Conservation (phyloP, 2,797 vertebrate genomes). For the Syngnathus rostellatus region DNA sequence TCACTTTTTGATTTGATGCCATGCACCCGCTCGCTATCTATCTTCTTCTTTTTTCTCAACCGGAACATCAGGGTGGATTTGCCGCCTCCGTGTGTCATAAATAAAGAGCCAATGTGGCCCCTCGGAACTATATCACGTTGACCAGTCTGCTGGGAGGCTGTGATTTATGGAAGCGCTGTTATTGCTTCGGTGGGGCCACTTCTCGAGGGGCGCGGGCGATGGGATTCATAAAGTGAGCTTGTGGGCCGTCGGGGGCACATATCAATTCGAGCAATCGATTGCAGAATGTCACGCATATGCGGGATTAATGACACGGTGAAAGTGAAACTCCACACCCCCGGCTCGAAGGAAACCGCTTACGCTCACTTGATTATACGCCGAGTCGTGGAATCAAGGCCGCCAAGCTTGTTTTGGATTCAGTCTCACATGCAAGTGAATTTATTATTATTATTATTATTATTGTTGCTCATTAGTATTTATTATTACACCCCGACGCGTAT, state of each 20-base stretch:
- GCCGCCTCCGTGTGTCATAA: conserved; percentile 44
- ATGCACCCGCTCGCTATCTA: background rate
- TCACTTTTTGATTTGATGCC: conserved; percentile 30
- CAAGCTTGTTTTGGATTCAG: background rate
- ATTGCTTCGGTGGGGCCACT: conserved; percentile 12
- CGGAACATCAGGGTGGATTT: conserved; percentile 37
- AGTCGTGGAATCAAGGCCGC: too few relatives aligned
- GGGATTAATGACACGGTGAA: conserved; percentile 3
- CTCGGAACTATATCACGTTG: conserved; percentile 20
- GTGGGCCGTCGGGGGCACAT: conserved; percentile 6
- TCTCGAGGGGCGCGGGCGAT: conserved; percentile 4
- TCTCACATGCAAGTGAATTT: too few relatives aligned
- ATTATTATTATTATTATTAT: too few relatives aligned
- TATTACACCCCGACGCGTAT: too few relatives aligned
- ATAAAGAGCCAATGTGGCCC: conserved; percentile 45
- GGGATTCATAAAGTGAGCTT: conserved; percentile 6
- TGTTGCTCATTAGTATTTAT: too few relatives aligned
- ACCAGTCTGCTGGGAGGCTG: background rate
- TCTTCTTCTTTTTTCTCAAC: conserved; percentile 24
- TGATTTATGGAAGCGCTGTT: conserved; percentile 23
- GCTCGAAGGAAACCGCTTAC: conserved; percentile 8
- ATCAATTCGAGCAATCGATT: conserved; percentile 7
- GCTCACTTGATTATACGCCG: background rate
- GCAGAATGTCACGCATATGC: background rate
- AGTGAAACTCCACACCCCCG: background rate